Percentiles rank a stretch among this genome's conserved stretches.
Conservation (phyloP, 2,113 vertebrate species). For the Eclectus roratus region DNA sequence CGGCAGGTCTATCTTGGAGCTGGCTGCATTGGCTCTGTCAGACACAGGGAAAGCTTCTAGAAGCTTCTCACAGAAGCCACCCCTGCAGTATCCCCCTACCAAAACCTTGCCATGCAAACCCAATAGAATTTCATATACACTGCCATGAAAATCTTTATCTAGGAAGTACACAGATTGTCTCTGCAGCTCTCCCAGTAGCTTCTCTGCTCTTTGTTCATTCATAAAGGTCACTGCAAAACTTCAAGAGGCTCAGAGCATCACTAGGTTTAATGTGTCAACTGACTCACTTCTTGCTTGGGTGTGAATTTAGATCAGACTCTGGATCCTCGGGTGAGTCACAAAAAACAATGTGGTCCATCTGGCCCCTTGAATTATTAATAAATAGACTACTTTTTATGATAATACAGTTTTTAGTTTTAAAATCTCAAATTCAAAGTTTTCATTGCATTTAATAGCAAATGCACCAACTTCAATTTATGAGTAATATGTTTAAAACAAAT, state of each 20-base stretch:
- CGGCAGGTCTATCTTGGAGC: not conserved
- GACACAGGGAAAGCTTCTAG: not conserved
- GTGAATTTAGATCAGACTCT: not conserved
- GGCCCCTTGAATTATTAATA: not conserved
- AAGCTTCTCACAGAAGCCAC: not conserved
- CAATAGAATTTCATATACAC: not conserved
- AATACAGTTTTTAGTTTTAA: not conserved
- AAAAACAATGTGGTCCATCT: not conserved
- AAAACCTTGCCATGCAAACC: not conserved
- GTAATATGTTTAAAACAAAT: not conserved
- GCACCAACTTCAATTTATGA: not conserved
- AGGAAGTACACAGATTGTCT: not conserved
- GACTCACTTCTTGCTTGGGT: not conserved
- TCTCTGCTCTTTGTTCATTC: not conserved
- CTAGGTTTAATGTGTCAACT: not conserved
- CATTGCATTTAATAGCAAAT: not conserved
- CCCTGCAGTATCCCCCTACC: not conserved
- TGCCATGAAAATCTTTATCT: not conserved
- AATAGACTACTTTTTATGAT: not conserved
- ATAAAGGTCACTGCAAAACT: not conserved
- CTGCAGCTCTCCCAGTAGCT: not conserved
- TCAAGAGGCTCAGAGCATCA: not conserved
- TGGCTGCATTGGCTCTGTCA: fast-evolving
- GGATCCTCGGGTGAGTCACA: not conserved
- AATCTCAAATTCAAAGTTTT: not conserved